Conservation (phyloP, 2,113 vertebrate genomes). For the Arenaria interpres region DNA sequence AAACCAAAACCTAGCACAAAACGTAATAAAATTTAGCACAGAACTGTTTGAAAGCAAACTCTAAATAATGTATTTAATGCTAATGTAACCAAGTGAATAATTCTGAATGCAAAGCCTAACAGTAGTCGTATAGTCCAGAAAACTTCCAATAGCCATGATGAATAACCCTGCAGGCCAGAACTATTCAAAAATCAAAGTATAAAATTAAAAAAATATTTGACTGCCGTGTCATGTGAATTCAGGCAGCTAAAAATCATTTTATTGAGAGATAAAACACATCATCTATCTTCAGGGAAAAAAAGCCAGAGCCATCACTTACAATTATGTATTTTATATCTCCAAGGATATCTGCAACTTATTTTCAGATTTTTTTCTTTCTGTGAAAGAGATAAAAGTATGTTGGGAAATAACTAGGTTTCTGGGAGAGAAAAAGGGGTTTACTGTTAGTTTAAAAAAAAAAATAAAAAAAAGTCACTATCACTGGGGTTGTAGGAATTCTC, state of each 20-base stretch:
- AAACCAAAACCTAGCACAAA: neutral
- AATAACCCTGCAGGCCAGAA: neutral
- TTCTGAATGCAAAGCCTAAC: neutral
- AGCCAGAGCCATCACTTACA: neutral
- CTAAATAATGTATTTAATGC: neutral
- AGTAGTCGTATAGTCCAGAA: neutral
- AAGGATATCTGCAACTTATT: neutral
- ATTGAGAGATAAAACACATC: neutral
- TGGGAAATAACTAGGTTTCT: neutral
- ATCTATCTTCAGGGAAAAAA: neutral
- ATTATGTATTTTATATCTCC: neutral
- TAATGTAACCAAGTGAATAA: neutral
- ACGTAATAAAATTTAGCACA: neutral
- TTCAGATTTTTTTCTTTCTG: neutral
- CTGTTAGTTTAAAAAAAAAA: neutral
- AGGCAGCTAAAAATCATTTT: neutral
- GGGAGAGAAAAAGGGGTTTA: neutral
- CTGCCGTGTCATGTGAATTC: neutral
- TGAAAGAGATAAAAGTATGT: neutral
- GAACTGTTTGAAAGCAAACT: neutral
- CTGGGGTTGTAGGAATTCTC: neutral
- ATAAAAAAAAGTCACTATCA: neutral
- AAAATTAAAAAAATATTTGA: neutral
- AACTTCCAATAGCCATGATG: neutral
- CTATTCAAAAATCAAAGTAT: neutral